These are phyloP conservation scores for Diadumene lineata DNA, from an alignment of 92 coral and sea anemone genomes.

Conservation along the genomic window DNA sequence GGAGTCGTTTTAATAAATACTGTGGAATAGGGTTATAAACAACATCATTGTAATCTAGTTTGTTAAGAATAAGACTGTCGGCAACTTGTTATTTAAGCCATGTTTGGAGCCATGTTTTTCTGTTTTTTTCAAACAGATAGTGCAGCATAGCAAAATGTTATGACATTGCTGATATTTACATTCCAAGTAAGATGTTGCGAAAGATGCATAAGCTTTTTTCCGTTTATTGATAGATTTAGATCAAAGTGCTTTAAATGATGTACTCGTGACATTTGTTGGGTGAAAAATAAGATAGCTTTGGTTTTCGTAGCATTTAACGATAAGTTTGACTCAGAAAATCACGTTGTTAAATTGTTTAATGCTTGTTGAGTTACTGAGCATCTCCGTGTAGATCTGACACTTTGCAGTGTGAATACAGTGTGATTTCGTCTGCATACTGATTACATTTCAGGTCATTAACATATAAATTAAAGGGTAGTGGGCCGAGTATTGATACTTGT, in stretches of 20 bases:
- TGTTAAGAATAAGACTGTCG: constrained; percentile 43
- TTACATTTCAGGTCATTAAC: constrained; percentile 35
- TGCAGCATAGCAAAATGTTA: constrained; percentile 41
- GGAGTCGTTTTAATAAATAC: constrained; percentile 39
- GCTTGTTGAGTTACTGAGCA: too few relatives aligned
- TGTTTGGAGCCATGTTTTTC: constrained; percentile 41
- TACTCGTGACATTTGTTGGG: background rate
- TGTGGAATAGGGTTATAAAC: constrained; percentile 42
- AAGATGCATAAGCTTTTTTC: constrained; percentile 14
- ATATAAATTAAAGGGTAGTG: constrained; percentile 51
- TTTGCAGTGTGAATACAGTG: constrained; percentile 15
- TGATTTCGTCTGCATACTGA: constrained; percentile 45
- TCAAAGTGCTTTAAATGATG: background rate
- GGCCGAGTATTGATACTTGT: constrained; percentile 39
- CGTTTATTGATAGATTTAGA: background rate
- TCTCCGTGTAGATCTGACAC: constrained; percentile 26
- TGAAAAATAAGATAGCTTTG: background rate
- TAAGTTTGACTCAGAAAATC: background rate
- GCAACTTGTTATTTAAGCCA: constrained; percentile 49
- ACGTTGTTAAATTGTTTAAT: background rate
- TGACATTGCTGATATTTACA: constrained; percentile 26
- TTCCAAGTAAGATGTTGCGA: constrained; percentile 29
- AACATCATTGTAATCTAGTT: constrained; percentile 40
- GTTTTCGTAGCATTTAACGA: background rate
- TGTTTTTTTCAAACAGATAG: constrained; percentile 37